Conservation (phyloP, 2,797 vertebrate genomes). For the Enteromius argenteus region DNA sequence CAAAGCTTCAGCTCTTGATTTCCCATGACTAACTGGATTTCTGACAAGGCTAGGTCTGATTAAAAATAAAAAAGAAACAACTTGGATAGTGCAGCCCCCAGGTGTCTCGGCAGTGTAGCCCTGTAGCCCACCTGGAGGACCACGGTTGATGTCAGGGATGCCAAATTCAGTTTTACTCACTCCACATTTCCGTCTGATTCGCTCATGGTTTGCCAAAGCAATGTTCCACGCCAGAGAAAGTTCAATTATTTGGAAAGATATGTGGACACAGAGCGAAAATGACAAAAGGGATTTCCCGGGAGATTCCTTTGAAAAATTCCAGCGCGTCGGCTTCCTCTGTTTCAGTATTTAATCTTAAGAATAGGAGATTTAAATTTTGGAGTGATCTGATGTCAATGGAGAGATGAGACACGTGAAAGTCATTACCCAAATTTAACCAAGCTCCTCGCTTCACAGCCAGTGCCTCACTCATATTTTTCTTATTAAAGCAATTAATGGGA, state of each 20-base stretch:
- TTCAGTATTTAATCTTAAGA: slow-evolving; percentile 33
- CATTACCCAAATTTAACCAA: slow-evolving; percentile 59
- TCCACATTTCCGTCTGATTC: slow-evolving; percentile 6
- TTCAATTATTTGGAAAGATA: slow-evolving; percentile 30
- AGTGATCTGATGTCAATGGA: slow-evolving; percentile 69
- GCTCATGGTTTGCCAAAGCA: slow-evolving; percentile 31
- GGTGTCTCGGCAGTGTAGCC: not conserved
- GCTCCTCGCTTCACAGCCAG: slow-evolving; percentile 55
- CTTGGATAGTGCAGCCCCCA: not conserved
- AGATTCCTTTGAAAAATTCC: not conserved
- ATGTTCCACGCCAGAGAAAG: slow-evolving; percentile 20
- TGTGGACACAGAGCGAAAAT: slow-evolving; percentile 15
- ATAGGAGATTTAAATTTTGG: slow-evolving; percentile 10
- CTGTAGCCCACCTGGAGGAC: slow-evolving; percentile 14
- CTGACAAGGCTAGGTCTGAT: slow-evolving; percentile 25
- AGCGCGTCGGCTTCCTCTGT: slow-evolving; percentile 27
- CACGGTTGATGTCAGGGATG: slow-evolving; percentile 11
- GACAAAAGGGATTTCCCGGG: not conserved
- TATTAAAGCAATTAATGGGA: slow-evolving; percentile 68
- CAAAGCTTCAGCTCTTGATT: slow-evolving; percentile 24
- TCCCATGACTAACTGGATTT: slow-evolving; percentile 42
- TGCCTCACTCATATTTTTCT: slow-evolving; percentile 65
- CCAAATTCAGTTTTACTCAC: slow-evolving; percentile 42
- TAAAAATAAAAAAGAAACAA: not conserved
- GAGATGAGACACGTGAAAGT: slow-evolving; percentile 69